These are phyloP conservation scores for Girardia tigrina DNA, from an alignment of 2,888 invertebrate species.

Conservation along the genomic window DNA sequence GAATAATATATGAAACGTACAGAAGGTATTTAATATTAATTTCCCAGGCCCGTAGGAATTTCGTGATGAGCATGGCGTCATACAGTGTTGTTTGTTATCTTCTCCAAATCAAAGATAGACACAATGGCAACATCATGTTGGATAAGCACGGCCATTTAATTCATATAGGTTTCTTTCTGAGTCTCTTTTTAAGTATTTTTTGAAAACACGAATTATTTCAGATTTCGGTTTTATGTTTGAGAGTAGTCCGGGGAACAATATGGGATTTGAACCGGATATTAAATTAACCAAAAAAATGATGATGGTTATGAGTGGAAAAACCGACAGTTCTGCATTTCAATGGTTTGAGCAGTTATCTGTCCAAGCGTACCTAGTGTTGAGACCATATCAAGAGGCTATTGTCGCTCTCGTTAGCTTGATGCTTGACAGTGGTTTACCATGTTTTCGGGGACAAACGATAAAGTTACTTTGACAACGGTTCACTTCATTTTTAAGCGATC, in stretches of 20 bases:
- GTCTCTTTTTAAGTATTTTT: background rate
- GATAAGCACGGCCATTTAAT: conserved; percentile 91
- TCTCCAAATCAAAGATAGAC: conserved; percentile 92
- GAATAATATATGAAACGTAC: no score
- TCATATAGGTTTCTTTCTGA: conserved; percentile 66
- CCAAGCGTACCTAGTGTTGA: conserved; percentile 85
- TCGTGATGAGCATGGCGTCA: conserved; percentile 95
- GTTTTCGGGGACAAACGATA: conserved; percentile 95
- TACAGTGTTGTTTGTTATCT: conserved; percentile 93
- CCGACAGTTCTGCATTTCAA: conserved; percentile 85
- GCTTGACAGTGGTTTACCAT: conserved; percentile 93
- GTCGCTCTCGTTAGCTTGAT: conserved; percentile 89
- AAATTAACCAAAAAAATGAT: conserved; percentile 99
- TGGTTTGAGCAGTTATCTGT: conserved; percentile 98
- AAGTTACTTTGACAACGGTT: conserved; percentile 76
- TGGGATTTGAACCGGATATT: conserved; percentile 97
- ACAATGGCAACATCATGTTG: conserved; percentile 98
- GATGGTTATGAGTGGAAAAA: conserved; percentile 93
- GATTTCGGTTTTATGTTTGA: conserved; percentile 99
- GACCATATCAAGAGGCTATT: conserved; percentile 87
- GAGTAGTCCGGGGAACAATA: conserved; percentile 92
- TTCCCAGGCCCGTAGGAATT: conserved; percentile 72
- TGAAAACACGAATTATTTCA: conserved; percentile 53
- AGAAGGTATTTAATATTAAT: no score
- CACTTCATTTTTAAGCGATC: conserved; percentile 75